phyloP scores from a whole-genome alignment of 2,888 invertebrate species.

The Villa cingulata region DNA sequence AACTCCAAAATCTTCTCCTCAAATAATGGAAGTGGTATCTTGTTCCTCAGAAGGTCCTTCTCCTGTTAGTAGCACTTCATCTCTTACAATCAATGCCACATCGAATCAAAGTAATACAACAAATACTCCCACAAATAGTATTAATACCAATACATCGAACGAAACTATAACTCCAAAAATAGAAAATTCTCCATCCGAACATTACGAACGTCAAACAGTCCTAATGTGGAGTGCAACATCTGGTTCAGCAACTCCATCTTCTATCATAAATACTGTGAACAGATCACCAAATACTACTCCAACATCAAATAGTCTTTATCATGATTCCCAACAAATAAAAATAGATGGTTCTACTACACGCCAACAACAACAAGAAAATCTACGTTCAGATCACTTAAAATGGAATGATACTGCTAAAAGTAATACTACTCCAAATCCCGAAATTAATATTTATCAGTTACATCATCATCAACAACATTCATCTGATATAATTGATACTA shows the following conservation, averaged over 20 bases:
- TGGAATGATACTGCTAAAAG: slow-evolving; percentile 17
- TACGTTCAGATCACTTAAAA: slow-evolving; percentile 14
- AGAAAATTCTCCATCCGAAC: slow-evolving; percentile 29
- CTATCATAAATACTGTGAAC: slow-evolving; percentile 20
- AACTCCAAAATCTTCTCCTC: slow-evolving; percentile 36
- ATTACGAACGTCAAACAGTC: slow-evolving; percentile 64
- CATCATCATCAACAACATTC: slow-evolving; percentile 17
- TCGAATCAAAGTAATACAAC: slow-evolving; percentile 10
- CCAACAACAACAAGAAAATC: slow-evolving; percentile 8
- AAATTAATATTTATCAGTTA: slow-evolving; percentile 12
- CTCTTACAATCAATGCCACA: slow-evolving; percentile 12
- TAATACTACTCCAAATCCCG: slow-evolving; percentile 9
- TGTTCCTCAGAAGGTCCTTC: slow-evolving; percentile 36
- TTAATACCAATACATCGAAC: slow-evolving; percentile 9
- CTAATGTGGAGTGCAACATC: slow-evolving; percentile 75
- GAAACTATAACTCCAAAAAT: slow-evolving; percentile 29
- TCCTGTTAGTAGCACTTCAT: slow-evolving; percentile 22
- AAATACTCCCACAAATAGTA: slow-evolving; percentile 2
- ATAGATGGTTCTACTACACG: slow-evolving; percentile 8
- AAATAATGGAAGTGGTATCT: slow-evolving; percentile 36
- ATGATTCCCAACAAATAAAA: slow-evolving; percentile 14
- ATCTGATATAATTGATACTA: slow-evolving; percentile 4
- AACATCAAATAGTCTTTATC: slow-evolving; percentile 30
- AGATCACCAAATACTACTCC: slow-evolving; percentile 33
- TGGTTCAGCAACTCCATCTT: slow-evolving; percentile 33